A percentile compares a stretch with the other conserved stretches of the same genome.
Conservation (phyloP, 2,113 vertebrate genomes). For the Aplodontia rufa region DNA sequence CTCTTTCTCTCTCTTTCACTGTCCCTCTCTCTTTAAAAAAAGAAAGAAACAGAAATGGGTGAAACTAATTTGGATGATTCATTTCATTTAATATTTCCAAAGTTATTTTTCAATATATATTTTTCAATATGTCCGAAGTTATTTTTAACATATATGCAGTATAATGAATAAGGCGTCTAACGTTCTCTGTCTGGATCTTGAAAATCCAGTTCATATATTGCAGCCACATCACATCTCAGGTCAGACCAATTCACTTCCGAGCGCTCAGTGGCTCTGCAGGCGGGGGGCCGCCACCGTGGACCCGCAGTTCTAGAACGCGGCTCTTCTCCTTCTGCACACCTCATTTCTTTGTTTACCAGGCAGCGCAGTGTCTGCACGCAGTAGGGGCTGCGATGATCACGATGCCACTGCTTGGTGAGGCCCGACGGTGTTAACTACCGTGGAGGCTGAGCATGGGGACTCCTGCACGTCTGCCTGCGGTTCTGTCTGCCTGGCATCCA, state of each 20-base stretch:
- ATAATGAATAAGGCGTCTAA: neutral
- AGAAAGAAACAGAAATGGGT: too few species aligned
- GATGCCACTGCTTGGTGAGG: neutral
- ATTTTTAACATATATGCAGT: neutral
- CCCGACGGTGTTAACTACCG: neutral
- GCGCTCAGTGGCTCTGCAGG: rapidly evolving
- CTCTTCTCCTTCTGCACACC: neutral
- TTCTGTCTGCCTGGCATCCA: neutral
- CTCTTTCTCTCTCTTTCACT: too few species aligned
- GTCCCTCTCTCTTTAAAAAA: too few species aligned
- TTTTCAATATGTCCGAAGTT: neutral
- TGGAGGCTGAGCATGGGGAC: neutral
- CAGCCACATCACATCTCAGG: neutral
- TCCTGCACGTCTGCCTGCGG: rapidly evolving
- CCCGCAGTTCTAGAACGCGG: neutral
- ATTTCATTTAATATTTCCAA: neutral
- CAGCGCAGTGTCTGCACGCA: rapidly evolving
- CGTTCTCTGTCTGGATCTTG: neutral
- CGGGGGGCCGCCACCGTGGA: rapidly evolving
- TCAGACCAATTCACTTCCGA: neutral
- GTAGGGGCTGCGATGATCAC: rapidly evolving
- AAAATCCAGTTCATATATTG: neutral
- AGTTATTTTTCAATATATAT: neutral
- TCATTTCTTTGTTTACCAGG: too few species aligned
- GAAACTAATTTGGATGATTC: neutral